Evolutionary conservation across 1,140 invertebrate species (phyloP).

Genomic region (Cylas formicarius): DNA sequence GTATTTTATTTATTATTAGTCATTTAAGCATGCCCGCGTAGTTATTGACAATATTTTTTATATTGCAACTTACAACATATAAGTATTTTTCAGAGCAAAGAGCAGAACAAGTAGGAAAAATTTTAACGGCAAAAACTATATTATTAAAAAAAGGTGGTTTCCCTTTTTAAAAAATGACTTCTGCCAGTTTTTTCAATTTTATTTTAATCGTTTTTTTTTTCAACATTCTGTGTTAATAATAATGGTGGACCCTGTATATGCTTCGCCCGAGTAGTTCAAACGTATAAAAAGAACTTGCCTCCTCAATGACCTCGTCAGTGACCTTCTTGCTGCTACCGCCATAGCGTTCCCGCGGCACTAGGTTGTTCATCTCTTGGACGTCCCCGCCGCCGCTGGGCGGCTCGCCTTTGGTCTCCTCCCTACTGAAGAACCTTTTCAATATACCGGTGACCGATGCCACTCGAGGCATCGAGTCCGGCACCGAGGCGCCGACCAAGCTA

Average conservation of each 20-base stretch:
- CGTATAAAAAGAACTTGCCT: constrained; percentile 40
- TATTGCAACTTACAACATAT: too few relatives aligned
- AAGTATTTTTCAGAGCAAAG: too few relatives aligned
- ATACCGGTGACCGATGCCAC: constrained; percentile 68
- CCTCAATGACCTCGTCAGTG: constrained; percentile 69
- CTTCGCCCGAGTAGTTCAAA: neutral
- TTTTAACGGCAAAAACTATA: too few relatives aligned
- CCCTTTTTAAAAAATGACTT: too few relatives aligned
- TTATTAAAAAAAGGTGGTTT: too few relatives aligned
- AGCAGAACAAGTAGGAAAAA: too few relatives aligned
- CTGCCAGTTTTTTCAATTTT: too few relatives aligned
- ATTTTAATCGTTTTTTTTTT: too few relatives aligned
- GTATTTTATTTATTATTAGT: too few relatives aligned
- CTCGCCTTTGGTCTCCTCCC: constrained; percentile 52
- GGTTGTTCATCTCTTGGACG: constrained; percentile 23
- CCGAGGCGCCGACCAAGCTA: constrained; percentile 39
- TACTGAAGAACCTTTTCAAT: constrained; percentile 65
- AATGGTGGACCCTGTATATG: neutral
- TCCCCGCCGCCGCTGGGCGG: constrained; percentile 32
- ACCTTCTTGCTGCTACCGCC: constrained; percentile 58
- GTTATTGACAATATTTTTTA: too few relatives aligned
- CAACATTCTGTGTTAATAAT: too few relatives aligned
- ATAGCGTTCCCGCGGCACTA: constrained; percentile 15
- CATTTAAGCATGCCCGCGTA: too few relatives aligned
- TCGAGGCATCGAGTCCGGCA: constrained; percentile 55